These are phyloP conservation scores for Podargus strigoides DNA, from an alignment of 2,797 vertebrate species.

Conservation along the genomic window DNA sequence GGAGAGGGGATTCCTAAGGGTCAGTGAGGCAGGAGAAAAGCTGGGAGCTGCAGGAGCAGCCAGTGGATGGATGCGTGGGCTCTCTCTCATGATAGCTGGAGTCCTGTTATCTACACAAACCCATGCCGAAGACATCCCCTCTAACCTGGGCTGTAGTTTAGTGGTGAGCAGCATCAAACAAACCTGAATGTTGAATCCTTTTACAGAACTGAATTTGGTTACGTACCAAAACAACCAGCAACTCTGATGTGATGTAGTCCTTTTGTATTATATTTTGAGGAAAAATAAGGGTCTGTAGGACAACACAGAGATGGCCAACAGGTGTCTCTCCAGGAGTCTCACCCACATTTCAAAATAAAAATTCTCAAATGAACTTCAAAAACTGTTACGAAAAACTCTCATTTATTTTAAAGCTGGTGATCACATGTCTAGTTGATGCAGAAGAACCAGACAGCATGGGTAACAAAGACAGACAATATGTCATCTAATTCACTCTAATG, in stretches of 20 bases:
- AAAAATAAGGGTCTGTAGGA: not conserved
- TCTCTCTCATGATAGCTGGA: not conserved
- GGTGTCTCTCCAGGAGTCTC: not conserved
- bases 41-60: not conserved
- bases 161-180: not conserved
- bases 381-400: not conserved
- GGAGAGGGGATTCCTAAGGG: not conserved
- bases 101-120: not conserved
- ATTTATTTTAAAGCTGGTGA: not conserved
- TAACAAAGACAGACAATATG: not conserved
- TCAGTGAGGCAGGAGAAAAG: not conserved
- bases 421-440: not conserved
- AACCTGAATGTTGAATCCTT: not conserved
- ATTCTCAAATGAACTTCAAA: not conserved
- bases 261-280: not conserved
- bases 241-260: not conserved
- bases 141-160: not conserved
- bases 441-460: not conserved
- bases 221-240: not conserved
- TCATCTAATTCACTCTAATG: not conserved
- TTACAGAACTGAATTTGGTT: not conserved
- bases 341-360: not conserved
- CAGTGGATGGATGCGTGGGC: not conserved
- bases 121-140: not conserved
- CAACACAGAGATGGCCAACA: not conserved